Evolutionary conservation across 2,797 vertebrate species (phyloP).

Genomic region (Alauda arvensis): DNA sequence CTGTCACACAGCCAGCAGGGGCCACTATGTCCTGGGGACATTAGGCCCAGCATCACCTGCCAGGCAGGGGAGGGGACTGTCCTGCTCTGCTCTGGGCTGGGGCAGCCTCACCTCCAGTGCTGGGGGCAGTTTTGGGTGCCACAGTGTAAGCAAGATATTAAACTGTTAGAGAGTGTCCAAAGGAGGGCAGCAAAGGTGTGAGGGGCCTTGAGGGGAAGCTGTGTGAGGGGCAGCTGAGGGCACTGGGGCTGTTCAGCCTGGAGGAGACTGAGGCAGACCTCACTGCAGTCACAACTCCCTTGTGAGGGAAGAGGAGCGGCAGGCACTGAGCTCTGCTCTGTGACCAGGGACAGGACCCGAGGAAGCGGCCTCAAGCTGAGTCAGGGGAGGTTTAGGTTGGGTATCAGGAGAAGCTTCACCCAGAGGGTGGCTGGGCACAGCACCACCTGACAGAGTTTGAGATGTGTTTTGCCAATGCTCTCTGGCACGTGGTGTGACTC

Average conservation of each 20-base stretch:
- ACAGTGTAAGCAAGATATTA: no score
- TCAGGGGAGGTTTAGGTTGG: background rate
- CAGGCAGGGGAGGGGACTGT: background rate
- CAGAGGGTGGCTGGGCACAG: background rate
- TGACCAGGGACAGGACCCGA: background rate
- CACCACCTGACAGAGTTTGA: background rate
- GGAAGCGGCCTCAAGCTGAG: background rate
- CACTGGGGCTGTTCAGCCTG: background rate
- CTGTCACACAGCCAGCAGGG: background rate
- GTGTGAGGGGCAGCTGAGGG: background rate
- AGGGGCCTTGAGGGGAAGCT: background rate
- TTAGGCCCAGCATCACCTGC: accelerated
- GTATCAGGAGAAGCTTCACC: background rate
- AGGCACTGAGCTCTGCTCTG: background rate
- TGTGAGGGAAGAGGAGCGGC: accelerated
- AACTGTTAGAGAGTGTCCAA: background rate
- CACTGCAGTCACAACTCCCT: background rate
- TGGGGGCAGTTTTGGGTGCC: background rate
- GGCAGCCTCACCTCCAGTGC: accelerated
- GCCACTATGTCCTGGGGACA: accelerated
- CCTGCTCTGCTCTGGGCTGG: background rate
- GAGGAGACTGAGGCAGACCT: background rate
- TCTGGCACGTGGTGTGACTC: background rate
- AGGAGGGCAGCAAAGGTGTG: background rate
- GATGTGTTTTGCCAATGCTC: accelerated